A percentile compares a stretch with the other conserved stretches of the same genome.
These are phyloP conservation scores for Plutella xylostella DNA, from an alignment of 2,888 invertebrate species.

Conservation along the genomic window DNA sequence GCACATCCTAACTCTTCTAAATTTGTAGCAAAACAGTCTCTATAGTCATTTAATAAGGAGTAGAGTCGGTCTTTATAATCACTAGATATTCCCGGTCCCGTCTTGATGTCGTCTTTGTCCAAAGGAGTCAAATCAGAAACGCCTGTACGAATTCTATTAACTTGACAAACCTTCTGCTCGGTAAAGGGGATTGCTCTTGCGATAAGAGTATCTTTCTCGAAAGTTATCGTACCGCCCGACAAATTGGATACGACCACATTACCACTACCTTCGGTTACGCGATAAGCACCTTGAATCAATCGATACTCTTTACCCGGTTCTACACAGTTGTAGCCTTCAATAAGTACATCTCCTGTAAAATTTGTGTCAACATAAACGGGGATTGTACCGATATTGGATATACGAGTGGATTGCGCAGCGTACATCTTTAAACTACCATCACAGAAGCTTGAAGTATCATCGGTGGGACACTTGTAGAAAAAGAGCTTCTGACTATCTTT, in stretches of 20 bases:
- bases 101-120: constrained; percentile 11
- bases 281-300: constrained; percentile 14
- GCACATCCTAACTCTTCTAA: constrained; percentile 16
- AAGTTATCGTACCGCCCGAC: neutral
- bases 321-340: constrained; percentile 12
- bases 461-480: constrained; percentile 15
- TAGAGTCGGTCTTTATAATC: constrained; percentile 6
- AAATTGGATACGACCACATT: constrained; percentile 11
- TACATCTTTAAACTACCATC: constrained; percentile 2
- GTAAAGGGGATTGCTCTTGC: constrained; percentile 10
- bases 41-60: constrained; percentile 11
- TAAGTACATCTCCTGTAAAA: constrained; percentile 15
- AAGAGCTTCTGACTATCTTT: constrained; percentile 6
- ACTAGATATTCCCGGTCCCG: constrained; percentile 3
- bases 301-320: constrained; percentile 15
- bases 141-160: constrained; percentile 9
- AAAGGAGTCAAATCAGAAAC: constrained; percentile 6
- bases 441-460: constrained; percentile 6
- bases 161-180: constrained; percentile 4
- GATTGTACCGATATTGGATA: neutral
- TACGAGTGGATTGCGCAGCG: neutral
- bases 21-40: constrained; percentile 13
- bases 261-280: constrained; percentile 11
- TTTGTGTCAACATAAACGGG: neutral
- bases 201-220: constrained; percentile 7